Base-by-base conservation (phyloP, 2,888 invertebrate genomes). In the Tetropium fuscum region DNA sequence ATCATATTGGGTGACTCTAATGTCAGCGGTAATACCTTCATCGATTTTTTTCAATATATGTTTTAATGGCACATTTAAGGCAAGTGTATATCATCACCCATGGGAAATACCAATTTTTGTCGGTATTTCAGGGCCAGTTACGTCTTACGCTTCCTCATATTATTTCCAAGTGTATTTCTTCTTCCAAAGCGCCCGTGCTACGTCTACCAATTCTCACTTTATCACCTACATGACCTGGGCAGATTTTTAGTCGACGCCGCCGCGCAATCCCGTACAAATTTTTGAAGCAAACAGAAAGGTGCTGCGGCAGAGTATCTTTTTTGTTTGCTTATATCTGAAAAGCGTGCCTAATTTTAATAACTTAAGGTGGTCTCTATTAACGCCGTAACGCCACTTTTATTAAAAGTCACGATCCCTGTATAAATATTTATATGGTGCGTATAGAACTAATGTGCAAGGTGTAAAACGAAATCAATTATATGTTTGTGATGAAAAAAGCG, bases 391-490 rank as follows among this genome's bases (percentile, higher is more conserved):
- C 44, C 20, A 8, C 27, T 44, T 43, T 20, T 44, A 44, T 27
- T 25, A 25, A 44, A 11, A 30, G 44, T 44, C 44, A 44, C 27
- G 44, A 25, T 44, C 27, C 44, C 27, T 25, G 27, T 44, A 16
- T 44, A 44, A 22, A 44, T 44, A 44, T 44, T 41, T 44, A 44
- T 44, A 44, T 44, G 44, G 44, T 25, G 25, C 27, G 27, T 44
- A 44, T 16, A 44, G 44, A 27, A 44, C 44, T 44, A 44, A 44
- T 44, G 44, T 13, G 44, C 44, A 44, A 44, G 44, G 44, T 44
- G 44, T 44, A 44, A 44, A 44, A 15, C 18, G 44, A 44, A 44
- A 44, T 44, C 44, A 44, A 44, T 44, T 44, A 44, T 27, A n/a
- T n/a, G n/a, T n/a, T n/a, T n/a, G n/a, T n/a, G 36, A 18, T 2